Evolutionary conservation across 2,797 vertebrate species (phyloP).

Genomic region (Myotis myotis): DNA sequence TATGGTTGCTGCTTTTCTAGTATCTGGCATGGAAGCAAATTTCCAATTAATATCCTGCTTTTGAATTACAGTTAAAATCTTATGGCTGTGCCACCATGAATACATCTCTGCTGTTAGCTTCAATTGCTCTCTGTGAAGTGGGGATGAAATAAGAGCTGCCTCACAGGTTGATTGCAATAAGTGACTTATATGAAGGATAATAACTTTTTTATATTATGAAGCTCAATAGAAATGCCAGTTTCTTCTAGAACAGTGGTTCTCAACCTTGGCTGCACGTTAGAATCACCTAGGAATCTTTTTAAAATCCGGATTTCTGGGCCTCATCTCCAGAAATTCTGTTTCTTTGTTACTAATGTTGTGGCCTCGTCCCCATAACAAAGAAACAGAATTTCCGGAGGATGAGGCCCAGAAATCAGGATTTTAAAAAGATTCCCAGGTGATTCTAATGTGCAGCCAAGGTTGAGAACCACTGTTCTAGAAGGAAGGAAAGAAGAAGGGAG

Average conservation of each 20-base stretch:
- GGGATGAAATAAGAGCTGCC: not conserved
- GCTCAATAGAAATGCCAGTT: not conserved
- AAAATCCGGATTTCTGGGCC: too few relatives aligned
- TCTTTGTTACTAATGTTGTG: too few relatives aligned
- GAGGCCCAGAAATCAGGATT: too few relatives aligned
- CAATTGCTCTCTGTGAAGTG: not conserved
- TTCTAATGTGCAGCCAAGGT: too few relatives aligned
- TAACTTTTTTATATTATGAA: not conserved
- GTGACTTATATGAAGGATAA: not conserved
- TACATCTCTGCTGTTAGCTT: not conserved
- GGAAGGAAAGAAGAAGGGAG: not conserved
- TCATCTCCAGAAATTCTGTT: too few relatives aligned
- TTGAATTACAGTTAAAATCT: not conserved
- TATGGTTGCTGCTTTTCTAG: not conserved
- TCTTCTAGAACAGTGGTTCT: not conserved
- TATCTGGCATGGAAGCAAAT: not conserved
- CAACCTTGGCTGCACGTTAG: too few relatives aligned
- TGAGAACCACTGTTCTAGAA: not conserved
- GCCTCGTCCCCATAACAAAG: too few relatives aligned
- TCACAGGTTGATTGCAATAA: not conserved
- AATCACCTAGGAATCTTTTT: too few relatives aligned
- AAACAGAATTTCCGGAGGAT: too few relatives aligned
- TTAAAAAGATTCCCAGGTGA: too few relatives aligned
- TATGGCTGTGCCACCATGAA: not conserved
- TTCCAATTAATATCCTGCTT: constrained; percentile 4